Evolutionary conservation across 2,888 invertebrate species (phyloP).

Genomic region (Tachina fera): DNA sequence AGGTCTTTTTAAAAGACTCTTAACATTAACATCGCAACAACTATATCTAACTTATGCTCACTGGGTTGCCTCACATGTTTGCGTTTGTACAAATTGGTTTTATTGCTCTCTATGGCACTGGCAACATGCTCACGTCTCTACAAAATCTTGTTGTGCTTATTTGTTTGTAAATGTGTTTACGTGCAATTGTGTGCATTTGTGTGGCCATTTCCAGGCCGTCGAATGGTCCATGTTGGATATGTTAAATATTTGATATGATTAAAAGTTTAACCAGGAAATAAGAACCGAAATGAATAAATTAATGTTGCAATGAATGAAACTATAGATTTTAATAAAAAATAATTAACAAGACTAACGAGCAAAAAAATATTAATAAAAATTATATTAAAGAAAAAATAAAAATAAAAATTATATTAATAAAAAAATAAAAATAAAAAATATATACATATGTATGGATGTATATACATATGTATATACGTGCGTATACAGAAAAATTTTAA

Average conservation of each 20-base stretch:
- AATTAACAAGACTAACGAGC: constrained; percentile 14
- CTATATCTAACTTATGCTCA: background rate
- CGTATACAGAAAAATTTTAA: too few relatives aligned
- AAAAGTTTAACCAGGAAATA: constrained; percentile 57
- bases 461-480: too few relatives aligned
- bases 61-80: background rate
- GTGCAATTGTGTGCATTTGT: constrained; percentile 17
- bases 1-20: too few relatives aligned
- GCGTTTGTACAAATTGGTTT: constrained; percentile 54
- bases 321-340: background rate
- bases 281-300: constrained; percentile 48
- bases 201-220: constrained; percentile 56
- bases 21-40: too few relatives aligned
- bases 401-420: background rate
- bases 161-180: background rate
- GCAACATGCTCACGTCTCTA: constrained; percentile 8
- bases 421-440: background rate
- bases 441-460: too few relatives aligned
- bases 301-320: constrained; percentile 28
- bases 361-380: background rate
- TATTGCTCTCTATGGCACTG: constrained; percentile 59
- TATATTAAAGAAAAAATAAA: background rate
- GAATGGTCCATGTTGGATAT: constrained; percentile 49
- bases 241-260: constrained; percentile 66
- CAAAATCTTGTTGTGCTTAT: background rate